A percentile compares a stretch with the other conserved stretches of the same genome.
phyloP scores from a whole-genome alignment of 2,797 vertebrate genomes.

The Salarias fasciatus region DNA sequence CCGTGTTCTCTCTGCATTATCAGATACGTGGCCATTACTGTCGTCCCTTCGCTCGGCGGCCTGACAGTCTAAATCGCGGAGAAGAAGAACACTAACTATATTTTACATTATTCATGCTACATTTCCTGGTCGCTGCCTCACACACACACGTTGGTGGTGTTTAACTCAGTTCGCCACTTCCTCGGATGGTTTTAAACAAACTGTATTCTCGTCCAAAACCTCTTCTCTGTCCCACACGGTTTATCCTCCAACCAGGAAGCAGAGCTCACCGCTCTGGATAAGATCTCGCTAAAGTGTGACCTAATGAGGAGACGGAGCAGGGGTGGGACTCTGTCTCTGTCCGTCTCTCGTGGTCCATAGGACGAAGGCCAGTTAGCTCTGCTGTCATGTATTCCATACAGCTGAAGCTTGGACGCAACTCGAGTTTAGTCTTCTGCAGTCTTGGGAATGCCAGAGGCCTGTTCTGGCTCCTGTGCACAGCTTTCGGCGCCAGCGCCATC shows the following conservation, averaged over 20 bases:
- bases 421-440: not conserved
- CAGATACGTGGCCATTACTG: slow-evolving; percentile 34
- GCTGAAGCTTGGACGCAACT: slow-evolving; percentile 13
- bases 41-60: slow-evolving; percentile 24
- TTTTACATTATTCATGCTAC: slow-evolving; percentile 50
- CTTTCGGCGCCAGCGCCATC: slow-evolving; percentile 16
- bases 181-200: slow-evolving; percentile 6
- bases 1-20: slow-evolving; percentile 8
- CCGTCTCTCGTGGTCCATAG: slow-evolving; percentile 3
- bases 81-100: slow-evolving; percentile 26
- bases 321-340: not conserved
- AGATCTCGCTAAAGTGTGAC: slow-evolving; percentile 19
- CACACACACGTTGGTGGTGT: slow-evolving; percentile 13
- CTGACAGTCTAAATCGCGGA: slow-evolving; percentile 45
- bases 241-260: not conserved
- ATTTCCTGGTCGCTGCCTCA: slow-evolving; percentile 35
- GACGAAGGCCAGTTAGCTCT: slow-evolving; percentile 33
- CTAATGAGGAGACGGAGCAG: slow-evolving; percentile 31
- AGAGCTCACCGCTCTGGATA: slow-evolving; percentile 3
- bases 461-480: slow-evolving; percentile 32
- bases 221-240: not conserved
- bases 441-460: slow-evolving; percentile 18
- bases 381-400: slow-evolving; percentile 23
- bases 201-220: not conserved
- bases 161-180: slow-evolving; percentile 16